A percentile compares a stretch with the other conserved stretches of the same genome.
Evolutionary conservation across 2,797 vertebrate species (phyloP).

Genomic region (Microctenopoma stevenorrisi): DNA sequence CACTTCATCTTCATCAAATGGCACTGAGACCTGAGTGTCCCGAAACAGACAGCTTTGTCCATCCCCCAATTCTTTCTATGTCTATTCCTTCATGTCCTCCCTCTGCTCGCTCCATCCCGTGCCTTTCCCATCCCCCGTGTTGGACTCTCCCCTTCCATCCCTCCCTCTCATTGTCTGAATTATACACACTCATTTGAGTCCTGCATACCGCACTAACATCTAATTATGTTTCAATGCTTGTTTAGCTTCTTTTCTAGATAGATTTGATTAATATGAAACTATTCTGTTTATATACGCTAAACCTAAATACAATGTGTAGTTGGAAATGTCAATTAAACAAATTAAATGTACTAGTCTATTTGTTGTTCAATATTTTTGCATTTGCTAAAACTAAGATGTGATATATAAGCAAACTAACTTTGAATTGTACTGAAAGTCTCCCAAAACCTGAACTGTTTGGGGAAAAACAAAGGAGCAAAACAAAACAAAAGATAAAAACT

Average conservation of each 20-base stretch:
- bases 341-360: neutral
- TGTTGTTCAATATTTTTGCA: neutral
- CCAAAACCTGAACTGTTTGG: neutral
- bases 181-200: slow-evolving; percentile 12
- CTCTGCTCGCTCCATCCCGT: slow-evolving; percentile 12
- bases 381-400: neutral
- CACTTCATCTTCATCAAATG: slow-evolving; percentile 81
- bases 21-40: slow-evolving; percentile 60
- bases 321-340: neutral
- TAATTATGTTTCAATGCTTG: neutral
- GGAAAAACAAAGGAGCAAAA: slow-evolving; percentile 2
- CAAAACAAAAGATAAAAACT: slow-evolving; percentile 33
- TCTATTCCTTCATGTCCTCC: slow-evolving; percentile 12
- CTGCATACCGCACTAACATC: neutral
- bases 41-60: slow-evolving; percentile 56
- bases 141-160: slow-evolving; percentile 3
- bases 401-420: slow-evolving; percentile 3
- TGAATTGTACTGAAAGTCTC: slow-evolving; percentile 1
- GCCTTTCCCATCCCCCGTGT: slow-evolving; percentile 1
- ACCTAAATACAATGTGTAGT: no score
- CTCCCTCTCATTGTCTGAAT: slow-evolving; percentile 45
- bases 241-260: neutral
- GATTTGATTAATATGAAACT: neutral
- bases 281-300: no score
- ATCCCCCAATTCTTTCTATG: slow-evolving; percentile 10